Evolutionary conservation across 2,113 vertebrate genomes (phyloP).

Genomic region (Tiliqua scincoides): DNA sequence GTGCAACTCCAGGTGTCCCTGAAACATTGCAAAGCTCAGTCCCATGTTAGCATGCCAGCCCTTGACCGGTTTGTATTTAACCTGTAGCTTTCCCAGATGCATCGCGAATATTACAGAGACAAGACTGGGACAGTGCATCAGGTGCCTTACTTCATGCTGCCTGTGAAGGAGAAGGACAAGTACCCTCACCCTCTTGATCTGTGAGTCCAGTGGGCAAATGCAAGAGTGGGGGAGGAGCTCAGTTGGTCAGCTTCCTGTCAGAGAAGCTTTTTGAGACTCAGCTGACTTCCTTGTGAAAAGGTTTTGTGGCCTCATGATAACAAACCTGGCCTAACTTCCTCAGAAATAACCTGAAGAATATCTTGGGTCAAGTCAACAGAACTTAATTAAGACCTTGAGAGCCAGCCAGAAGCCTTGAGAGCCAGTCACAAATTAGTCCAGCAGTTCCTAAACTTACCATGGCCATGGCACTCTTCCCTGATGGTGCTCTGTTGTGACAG

Average conservation of each 20-base stretch:
- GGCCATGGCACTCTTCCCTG: no score
- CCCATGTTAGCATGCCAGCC: not conserved
- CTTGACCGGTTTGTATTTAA: not conserved
- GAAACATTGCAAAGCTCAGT: no score
- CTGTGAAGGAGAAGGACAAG: slow-evolving; percentile 56
- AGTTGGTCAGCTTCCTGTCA: not conserved
- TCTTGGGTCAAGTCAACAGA: not conserved
- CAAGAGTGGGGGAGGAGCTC: no score
- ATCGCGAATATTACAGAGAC: slow-evolving; percentile 72
- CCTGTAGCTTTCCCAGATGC: slow-evolving; percentile 69
- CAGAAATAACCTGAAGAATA: not conserved
- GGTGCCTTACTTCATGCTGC: slow-evolving; percentile 74
- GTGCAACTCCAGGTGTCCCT: not conserved
- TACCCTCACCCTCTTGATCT: slow-evolving; percentile 62
- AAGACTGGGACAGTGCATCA: slow-evolving; percentile 54
- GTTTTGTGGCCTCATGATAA: not conserved
- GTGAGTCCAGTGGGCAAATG: slow-evolving; percentile 49
- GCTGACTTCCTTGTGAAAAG: not conserved
- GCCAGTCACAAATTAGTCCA: no score
- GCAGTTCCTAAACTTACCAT: no score
- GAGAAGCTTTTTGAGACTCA: not conserved
- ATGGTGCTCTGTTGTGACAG: no score
- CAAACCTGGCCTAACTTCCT: not conserved
- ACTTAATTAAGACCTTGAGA: not conserved
- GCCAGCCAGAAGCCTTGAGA: not conserved